Percentiles rank a stretch among this genome's conserved stretches.
phyloP scores from a whole-genome alignment of 2,113 vertebrate genomes.

The Nycticryphes semicollaris region DNA sequence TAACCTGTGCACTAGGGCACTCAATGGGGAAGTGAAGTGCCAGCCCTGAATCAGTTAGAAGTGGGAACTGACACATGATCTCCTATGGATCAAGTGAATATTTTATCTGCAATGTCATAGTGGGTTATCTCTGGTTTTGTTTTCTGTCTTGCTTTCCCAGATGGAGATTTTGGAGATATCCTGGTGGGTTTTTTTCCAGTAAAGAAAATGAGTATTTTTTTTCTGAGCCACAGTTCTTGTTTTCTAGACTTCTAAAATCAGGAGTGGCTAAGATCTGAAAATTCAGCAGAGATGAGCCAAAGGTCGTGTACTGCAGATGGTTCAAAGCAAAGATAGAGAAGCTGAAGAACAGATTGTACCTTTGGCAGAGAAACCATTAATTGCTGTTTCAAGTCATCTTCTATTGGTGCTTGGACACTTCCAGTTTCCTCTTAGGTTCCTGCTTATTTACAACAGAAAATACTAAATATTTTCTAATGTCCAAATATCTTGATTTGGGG shows the following conservation, averaged over 20 bases:
- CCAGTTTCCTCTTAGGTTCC: neutral
- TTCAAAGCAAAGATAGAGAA: neutral
- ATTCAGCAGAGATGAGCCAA: neutral
- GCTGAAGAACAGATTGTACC: neutral
- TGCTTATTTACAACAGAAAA: neutral
- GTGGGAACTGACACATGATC: neutral
- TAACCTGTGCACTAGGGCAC: neutral
- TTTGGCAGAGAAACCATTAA: neutral
- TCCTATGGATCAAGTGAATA: neutral
- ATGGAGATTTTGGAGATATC: neutral
- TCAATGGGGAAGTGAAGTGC: neutral
- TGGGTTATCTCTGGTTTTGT: neutral
- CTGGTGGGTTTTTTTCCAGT: neutral
- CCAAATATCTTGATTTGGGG: neutral
- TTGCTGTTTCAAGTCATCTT: neutral
- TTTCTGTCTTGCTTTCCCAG: neutral
- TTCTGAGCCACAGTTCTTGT: neutral
- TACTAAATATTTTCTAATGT: neutral
- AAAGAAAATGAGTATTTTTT: fast-evolving
- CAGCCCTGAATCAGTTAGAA: neutral
- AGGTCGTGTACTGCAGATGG: neutral
- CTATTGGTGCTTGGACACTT: neutral
- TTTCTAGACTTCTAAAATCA: neutral
- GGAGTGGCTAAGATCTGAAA: neutral
- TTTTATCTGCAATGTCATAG: neutral